Evolutionary conservation across 2,113 vertebrate genomes (phyloP), one percentile per base, ranked within the genome.

Genomic region (Myotis lucifugus): DNA sequence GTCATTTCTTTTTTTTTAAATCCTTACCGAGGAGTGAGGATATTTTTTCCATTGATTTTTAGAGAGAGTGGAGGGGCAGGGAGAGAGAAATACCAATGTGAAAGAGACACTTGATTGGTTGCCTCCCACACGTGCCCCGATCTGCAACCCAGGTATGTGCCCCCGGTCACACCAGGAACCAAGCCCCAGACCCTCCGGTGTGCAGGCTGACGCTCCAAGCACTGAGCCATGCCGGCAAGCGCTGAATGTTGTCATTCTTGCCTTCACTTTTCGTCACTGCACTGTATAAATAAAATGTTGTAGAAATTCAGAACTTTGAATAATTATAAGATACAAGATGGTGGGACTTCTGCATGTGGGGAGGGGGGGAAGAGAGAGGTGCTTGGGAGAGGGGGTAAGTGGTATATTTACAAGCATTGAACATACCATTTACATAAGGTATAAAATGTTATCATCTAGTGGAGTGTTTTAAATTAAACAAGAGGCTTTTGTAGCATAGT

Each of bases 261-360:
- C 19, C 42, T 56, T 87, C 37, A 54, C 14, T 94, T 32, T 67
- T 87, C 11, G 54, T 90, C 34, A 64, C 18, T 67, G 42, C 0
- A 34, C n/a, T 89, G 3, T 64, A 81, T 76, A 90, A 82, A 56
- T 84, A 67, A 86, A 34, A 61, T 79, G 15, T 66, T 88, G 82
- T 92, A 78, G 73, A 93, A 93, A 93, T 85, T 95, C 46, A 90
- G 52, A 94, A 70, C 50, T 96, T 82, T 50, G 64, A 92, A 42
- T 79, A 90, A 87, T 61, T 27, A 61, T 61, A 27, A 61, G 56
- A 59, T 78, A 91, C 23, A 21, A 70, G 56, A 77, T 74, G 23
- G 34, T 91, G 19, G 46, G 25, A 87, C 85, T 93, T 94, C 42
- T 88, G 21, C 61, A 54, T 46, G 21, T 82, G 64, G 34, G 64